Evolutionary conservation across 2,888 invertebrate genomes (phyloP).

Genomic region (Octodonta nipae): DNA sequence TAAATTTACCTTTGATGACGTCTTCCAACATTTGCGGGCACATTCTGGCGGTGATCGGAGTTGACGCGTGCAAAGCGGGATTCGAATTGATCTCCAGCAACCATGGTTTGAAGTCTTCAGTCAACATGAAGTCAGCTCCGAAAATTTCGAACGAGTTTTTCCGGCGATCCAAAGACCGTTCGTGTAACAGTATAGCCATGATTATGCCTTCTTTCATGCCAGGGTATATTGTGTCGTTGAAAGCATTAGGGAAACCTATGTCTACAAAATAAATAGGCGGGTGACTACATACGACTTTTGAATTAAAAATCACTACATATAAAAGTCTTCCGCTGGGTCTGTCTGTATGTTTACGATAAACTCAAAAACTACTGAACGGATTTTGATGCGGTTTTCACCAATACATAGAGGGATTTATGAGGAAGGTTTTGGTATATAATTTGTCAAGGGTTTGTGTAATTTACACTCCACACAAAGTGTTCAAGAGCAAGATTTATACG

Average conservation of each 20-base stretch:
- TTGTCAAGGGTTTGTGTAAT: too few relatives aligned
- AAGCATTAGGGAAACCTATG: slow-evolving; percentile 47
- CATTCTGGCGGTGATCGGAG: slow-evolving; percentile 68
- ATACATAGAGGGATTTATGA: too few relatives aligned
- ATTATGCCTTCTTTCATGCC: slow-evolving; percentile 74
- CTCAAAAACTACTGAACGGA: too few relatives aligned
- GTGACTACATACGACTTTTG: too few relatives aligned
- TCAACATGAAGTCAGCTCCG: slow-evolving; percentile 85
- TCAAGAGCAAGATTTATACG: too few relatives aligned
- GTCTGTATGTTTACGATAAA: too few relatives aligned
- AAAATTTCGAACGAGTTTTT: slow-evolving; percentile 77
- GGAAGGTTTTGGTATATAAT: too few relatives aligned
- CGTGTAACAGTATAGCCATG: slow-evolving; percentile 65
- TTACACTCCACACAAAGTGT: too few relatives aligned
- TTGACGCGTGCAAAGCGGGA: slow-evolving; percentile 70
- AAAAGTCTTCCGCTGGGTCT: too few relatives aligned
- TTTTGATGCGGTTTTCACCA: too few relatives aligned
- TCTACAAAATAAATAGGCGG: slow-evolving; percentile 18
- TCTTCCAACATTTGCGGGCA: slow-evolving; percentile 73
- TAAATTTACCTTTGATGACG: slow-evolving; percentile 71
- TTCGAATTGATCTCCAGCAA: slow-evolving; percentile 86
- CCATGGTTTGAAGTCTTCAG: slow-evolving; percentile 74
- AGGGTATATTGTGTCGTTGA: slow-evolving; percentile 64
- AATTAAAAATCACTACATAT: too few relatives aligned
- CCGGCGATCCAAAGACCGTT: slow-evolving; percentile 53